Conservation (phyloP, 2,113 vertebrate species). For the Orthonyx spaldingii region DNA sequence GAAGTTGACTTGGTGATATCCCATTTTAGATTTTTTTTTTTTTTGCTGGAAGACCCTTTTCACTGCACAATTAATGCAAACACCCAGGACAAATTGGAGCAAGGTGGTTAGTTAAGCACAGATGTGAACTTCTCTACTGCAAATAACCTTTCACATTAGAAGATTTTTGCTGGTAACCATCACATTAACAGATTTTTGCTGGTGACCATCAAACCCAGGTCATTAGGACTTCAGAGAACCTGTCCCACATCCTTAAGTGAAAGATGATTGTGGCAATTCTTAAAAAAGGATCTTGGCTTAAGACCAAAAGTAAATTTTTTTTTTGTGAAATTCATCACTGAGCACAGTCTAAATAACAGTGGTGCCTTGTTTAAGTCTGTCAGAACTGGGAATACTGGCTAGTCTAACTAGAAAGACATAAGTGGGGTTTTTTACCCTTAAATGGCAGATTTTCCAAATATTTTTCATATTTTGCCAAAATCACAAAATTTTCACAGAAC, state of each 20-base stretch:
- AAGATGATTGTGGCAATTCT: background rate
- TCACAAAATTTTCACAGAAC: background rate
- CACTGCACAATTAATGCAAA: background rate
- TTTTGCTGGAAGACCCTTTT: background rate
- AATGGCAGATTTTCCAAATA: background rate
- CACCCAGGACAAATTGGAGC: background rate
- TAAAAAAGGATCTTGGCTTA: background rate
- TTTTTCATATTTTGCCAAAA: background rate
- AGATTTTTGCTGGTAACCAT: background rate
- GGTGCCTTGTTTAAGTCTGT: background rate
- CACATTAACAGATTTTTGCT: background rate
- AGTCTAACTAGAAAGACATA: background rate
- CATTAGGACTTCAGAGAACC: background rate
- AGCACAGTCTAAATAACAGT: background rate
- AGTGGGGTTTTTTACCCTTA: background rate
- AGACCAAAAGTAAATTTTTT: background rate
- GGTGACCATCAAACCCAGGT: background rate
- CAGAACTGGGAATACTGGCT: background rate
- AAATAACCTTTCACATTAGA: background rate
- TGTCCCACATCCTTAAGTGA: background rate
- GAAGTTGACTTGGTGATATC: background rate
- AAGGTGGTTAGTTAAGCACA: background rate
- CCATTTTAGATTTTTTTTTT: background rate
- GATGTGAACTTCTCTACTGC: background rate
- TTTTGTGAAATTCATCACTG: background rate